These are phyloP conservation scores for Tenebrosternarchus preto DNA, from an alignment of 2,113 vertebrate species.

Conservation along the genomic window DNA sequence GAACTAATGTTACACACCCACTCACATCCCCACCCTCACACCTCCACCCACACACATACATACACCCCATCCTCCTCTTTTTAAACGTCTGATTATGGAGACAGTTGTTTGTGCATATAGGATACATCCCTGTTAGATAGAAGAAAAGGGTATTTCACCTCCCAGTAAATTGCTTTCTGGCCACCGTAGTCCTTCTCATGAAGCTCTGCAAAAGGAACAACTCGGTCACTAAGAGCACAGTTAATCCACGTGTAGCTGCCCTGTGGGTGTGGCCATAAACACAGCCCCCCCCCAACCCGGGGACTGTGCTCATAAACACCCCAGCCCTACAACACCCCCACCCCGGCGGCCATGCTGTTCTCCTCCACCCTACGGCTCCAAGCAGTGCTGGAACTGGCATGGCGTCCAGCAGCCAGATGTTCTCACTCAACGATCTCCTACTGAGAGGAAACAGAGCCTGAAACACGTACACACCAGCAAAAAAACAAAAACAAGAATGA, in stretches of 20 bases:
- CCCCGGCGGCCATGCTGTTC: background rate
- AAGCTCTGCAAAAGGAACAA: constrained; percentile 64
- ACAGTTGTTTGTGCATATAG: constrained; percentile 59
- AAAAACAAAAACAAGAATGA: too few relatives aligned
- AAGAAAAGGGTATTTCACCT: constrained; percentile 90
- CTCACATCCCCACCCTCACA: background rate
- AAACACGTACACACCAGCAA: too few relatives aligned
- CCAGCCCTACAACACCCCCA: too few relatives aligned
- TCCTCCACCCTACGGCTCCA: background rate
- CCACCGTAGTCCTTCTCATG: constrained; percentile 74
- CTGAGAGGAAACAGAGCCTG: background rate
- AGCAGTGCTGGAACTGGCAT: too few relatives aligned
- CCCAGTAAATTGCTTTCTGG: constrained; percentile 84
- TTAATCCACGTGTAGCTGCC: background rate
- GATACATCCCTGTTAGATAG: constrained; percentile 95
- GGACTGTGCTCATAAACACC: too few relatives aligned
- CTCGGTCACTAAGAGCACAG: background rate
- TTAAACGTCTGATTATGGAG: background rate
- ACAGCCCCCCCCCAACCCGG: too few relatives aligned
- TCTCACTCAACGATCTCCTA: background rate
- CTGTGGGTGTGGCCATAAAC: background rate
- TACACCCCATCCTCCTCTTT: background rate
- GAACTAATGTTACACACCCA: too few relatives aligned
- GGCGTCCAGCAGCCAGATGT: background rate
- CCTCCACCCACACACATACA: background rate